A percentile compares a stretch with the other conserved stretches of the same genome.
phyloP scores from a whole-genome alignment of 2,888 invertebrate genomes.

The Caenorhabditis wallacei region DNA sequence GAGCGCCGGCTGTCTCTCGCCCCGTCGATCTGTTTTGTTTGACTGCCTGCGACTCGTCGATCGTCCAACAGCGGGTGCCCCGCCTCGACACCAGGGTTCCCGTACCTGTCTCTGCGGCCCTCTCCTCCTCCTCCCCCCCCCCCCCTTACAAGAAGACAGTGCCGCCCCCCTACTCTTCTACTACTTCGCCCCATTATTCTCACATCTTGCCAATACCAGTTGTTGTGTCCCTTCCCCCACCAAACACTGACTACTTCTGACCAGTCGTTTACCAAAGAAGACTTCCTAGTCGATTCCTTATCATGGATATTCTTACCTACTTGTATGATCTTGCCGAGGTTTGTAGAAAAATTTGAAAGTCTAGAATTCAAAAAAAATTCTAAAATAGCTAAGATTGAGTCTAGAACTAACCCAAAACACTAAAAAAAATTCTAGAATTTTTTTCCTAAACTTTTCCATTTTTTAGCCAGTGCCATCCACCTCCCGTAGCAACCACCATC shows the following conservation, averaged over 20 bases:
- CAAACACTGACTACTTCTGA: not conserved
- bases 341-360: not conserved
- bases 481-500: conserved; percentile 40
- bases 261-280: conserved; percentile 9
- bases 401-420: no score
- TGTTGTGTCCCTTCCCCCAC: not conserved
- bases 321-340: conserved; percentile 61
- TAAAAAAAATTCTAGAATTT: no score
- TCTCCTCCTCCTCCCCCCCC: conserved; percentile 15
- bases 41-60: conserved; percentile 18
- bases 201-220: conserved; percentile 60
- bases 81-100: conserved; percentile 45
- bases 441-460: not conserved
- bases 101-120: conserved; percentile 65
- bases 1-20: not conserved
- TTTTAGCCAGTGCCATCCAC: conserved; percentile 73
- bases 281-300: not conserved
- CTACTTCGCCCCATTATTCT: conserved; percentile 28
- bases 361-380: not conserved
- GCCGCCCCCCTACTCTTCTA: conserved; percentile 20
- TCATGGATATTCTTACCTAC: conserved; percentile 58
- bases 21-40: not conserved
- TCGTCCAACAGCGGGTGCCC: not conserved
- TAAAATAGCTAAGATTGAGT: no score
- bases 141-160: conserved; percentile 27